Base-by-base conservation (phyloP, 1,140 invertebrate genomes). In the Diploscapter pachys region DNA sequence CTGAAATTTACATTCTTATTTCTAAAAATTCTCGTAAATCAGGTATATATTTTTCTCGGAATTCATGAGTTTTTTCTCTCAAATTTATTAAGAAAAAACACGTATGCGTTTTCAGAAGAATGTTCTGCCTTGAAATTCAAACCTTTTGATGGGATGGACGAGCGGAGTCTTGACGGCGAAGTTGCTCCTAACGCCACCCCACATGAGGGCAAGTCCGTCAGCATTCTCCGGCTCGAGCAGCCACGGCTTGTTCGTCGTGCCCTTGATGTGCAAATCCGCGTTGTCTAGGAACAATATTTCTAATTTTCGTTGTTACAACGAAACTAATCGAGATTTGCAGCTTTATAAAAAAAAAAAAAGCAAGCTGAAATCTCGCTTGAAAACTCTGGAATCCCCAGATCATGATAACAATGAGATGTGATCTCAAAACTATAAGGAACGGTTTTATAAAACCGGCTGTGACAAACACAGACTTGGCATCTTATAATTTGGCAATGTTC, bases 151-250 rank as follows among this genome's bases (percentile, higher is more conserved):
- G 31, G 31, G 31, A 31, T 31, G 31, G 1, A 1, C 31, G 48
- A 71, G 72, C 0, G 75, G 75, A 56, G 72, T 63, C 31, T 57
- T 11, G 8, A 79, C 62, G 48, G 71, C 78, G 56, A 76, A 78
- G 63, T 72, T 78, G 4, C 65, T 77, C 5, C 71, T 78, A 3
- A 79, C 68, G 48, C 78, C 78, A 11, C 78, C 78, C 71, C 77
- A 79, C 76, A 79, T 79, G 3, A 79, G 51, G 3, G 78, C 78
- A 3, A 79, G 64, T 57, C 78, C 78, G 54, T 79, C 77, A 11
- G 61, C 71, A 52, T 69, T 70, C 49, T 80, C 79, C 11, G 78
- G 78, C 48, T 79, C 78, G 53, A 79, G 71, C 59, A 62, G 55
- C 66, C 66, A 73, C 4, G 62, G 66, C 8, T 75, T 66, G 31